phyloP scores from a whole-genome alignment of 2,797 vertebrate species.

The Nasua narica region DNA sequence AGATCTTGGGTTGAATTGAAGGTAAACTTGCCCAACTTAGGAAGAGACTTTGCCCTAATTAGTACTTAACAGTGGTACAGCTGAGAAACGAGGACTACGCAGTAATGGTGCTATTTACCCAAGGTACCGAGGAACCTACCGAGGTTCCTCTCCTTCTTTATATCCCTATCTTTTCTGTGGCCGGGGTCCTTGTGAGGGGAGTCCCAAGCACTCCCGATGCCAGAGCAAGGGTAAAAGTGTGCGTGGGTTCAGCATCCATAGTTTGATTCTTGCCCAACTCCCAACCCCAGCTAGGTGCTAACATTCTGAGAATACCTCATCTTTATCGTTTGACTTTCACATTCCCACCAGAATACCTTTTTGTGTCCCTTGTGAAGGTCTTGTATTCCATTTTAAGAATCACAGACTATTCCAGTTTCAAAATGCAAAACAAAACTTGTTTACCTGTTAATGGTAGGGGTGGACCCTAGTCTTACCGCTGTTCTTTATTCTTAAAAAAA shows the following conservation, averaged over 20 bases:
- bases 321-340: neutral
- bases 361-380: no score
- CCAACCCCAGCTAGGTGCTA: neutral
- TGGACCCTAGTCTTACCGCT: neutral
- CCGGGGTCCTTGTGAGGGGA: neutral
- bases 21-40: neutral
- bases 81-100: neutral
- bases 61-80: accelerated
- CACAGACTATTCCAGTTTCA: neutral
- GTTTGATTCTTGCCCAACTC: neutral
- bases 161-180: neutral
- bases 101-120: neutral
- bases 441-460: neutral
- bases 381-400: neutral
- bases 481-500: neutral
- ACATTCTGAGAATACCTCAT: neutral
- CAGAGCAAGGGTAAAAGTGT: neutral
- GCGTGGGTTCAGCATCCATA: accelerated
- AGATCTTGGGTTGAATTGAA: neutral
- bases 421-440: neutral
- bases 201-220: neutral
- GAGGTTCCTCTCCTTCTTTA: neutral
- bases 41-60: neutral
- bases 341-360: neutral
- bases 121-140: neutral